A percentile compares a stretch with the other conserved stretches of the same genome.
phyloP scores from a whole-genome alignment of 2,888 invertebrate species.

The Cantharis rustica region DNA sequence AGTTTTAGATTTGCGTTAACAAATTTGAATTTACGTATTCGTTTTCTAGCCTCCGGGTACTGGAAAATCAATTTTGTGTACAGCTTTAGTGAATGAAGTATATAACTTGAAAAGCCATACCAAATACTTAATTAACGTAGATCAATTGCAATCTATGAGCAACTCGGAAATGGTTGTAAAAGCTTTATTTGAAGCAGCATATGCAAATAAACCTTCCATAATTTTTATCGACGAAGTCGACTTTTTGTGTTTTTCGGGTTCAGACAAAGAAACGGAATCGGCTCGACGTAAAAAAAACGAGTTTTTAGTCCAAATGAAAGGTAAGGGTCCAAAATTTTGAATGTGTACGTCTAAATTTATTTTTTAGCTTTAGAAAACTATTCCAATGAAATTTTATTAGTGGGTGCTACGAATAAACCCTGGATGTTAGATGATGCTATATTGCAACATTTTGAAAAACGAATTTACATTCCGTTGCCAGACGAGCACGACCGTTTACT shows the following conservation, averaged over 20 bases:
- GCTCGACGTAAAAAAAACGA: conserved; percentile 98
- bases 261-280: conserved; percentile 98
- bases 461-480: conserved; percentile 97
- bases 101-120: conserved; percentile 99
- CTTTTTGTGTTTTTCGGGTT: conserved; percentile 94
- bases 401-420: conserved; percentile 99
- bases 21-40: neutral
- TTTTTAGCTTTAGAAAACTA: conserved; percentile 86
- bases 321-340: conserved; percentile 47
- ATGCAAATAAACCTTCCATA: conserved; percentile 95
- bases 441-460: conserved; percentile 94
- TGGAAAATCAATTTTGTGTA: conserved; percentile 98
- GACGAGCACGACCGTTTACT: conserved; percentile 89
- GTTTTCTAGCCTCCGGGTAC: conserved; percentile 91
- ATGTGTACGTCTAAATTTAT: neutral
- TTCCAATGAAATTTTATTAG: conserved; percentile 85
- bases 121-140: conserved; percentile 96
- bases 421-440: conserved; percentile 98
- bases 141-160: conserved; percentile 96
- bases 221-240: conserved; percentile 99
- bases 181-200: conserved; percentile 93
- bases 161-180: conserved; percentile 97
- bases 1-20: conserved; percentile 38
- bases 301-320: conserved; percentile 99
- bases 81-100: conserved; percentile 99